Evolutionary conservation across 1,140 invertebrate species (phyloP).

Genomic region (Mercenaria mercenaria): DNA sequence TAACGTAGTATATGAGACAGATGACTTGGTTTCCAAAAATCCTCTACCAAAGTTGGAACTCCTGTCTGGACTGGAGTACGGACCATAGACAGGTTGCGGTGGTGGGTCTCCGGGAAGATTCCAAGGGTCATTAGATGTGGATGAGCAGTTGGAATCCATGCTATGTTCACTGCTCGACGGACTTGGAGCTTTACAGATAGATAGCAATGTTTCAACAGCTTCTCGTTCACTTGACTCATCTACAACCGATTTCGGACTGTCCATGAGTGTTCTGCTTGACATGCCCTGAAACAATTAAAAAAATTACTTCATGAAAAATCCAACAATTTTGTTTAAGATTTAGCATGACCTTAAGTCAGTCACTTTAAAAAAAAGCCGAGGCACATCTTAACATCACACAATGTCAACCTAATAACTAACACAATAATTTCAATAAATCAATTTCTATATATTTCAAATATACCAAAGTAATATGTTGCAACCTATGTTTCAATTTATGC

Average conservation of each 20-base stretch:
- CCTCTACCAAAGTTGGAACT: not conserved
- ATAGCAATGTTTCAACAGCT: conserved; percentile 75
- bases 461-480: no score
- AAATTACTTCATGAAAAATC: no score
- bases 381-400: no score
- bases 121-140: conserved; percentile 57
- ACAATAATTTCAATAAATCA: no score
- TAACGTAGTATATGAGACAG: not conserved
- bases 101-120: not conserved
- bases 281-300: conserved; percentile 4
- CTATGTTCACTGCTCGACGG: conserved; percentile 50
- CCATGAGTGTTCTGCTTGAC: conserved; percentile 17
- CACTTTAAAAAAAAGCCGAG: no score
- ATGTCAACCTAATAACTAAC: no score
- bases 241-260: conserved; percentile 42
- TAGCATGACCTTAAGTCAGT: no score
- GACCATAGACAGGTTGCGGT: not conserved
- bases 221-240: conserved; percentile 71
- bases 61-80: not conserved
- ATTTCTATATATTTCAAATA: no score
- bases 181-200: conserved; percentile 70
- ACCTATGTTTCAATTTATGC: no score
- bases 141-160: conserved; percentile 35
- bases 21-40: not conserved
- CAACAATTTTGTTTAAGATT: no score